Percentiles rank a stretch among this genome's conserved stretches.
These are phyloP conservation scores for Uloborus plumipes DNA, from an alignment of 2,888 invertebrate species.

Conservation along the genomic window DNA sequence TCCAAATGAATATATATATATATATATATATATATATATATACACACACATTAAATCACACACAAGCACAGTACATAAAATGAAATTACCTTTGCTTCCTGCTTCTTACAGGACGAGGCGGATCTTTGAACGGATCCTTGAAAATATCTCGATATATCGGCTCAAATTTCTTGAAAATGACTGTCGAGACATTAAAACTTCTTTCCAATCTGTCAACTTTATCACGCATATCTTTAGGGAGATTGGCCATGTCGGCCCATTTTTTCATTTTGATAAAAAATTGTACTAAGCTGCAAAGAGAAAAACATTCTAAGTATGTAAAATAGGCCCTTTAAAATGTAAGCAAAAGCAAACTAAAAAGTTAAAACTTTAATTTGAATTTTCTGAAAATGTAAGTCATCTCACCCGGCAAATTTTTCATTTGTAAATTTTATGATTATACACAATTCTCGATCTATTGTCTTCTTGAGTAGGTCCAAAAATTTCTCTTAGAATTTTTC, in stretches of 20 bases:
- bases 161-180: conserved; percentile 92
- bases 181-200: conserved; percentile 92
- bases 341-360: background rate
- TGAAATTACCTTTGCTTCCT: conserved; percentile 77
- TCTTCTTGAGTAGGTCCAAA: too few relatives aligned
- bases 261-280: conserved; percentile 95
- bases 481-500: too few relatives aligned
- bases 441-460: too few relatives aligned
- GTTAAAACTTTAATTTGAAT: background rate
- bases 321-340: background rate
- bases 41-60: too few relatives aligned
- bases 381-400: too few relatives aligned
- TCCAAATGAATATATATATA: too few relatives aligned
- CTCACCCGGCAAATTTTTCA: too few relatives aligned
- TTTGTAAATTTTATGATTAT: too few relatives aligned
- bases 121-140: conserved; percentile 77
- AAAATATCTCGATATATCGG: conserved; percentile 91
- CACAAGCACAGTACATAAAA: too few relatives aligned
- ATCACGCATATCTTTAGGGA: conserved; percentile 84
- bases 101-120: conserved; percentile 74
- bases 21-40: too few relatives aligned
- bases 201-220: conserved; percentile 88
- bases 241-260: conserved; percentile 94
- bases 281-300: conserved; percentile 82
- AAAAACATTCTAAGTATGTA: background rate